Conservation (phyloP, 2,888 invertebrate genomes). For the Callyntrura guangdongensis region DNA sequence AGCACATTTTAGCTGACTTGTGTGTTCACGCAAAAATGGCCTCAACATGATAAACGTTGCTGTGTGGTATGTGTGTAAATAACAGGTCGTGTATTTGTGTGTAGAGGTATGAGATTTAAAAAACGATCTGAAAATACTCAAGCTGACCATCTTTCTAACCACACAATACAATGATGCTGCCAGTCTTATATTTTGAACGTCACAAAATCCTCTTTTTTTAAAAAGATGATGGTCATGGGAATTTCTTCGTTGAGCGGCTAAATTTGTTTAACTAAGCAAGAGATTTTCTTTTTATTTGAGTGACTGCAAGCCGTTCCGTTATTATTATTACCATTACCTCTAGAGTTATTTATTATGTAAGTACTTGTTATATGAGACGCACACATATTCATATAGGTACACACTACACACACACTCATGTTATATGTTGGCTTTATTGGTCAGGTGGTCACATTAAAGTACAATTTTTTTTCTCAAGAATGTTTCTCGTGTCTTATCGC, state of each 20-base stretch:
- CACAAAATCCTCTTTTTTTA: background rate
- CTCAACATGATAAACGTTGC: background rate
- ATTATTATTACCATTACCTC: constrained; percentile 51
- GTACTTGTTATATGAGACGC: background rate
- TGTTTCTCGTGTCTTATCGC: background rate
- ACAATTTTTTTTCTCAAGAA: constrained; percentile 41
- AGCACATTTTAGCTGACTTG: too few relatives aligned
- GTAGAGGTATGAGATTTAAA: background rate
- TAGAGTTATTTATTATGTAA: constrained; percentile 33
- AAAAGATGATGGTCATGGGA: constrained; percentile 31
- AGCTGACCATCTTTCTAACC: background rate
- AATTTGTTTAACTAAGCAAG: constrained; percentile 47
- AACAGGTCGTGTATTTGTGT: background rate
- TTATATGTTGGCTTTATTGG: constrained; percentile 2
- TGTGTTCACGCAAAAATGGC: background rate
- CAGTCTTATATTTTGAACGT: background rate
- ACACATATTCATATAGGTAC: too few relatives aligned
- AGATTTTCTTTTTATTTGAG: constrained; percentile 24
- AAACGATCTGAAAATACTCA: background rate
- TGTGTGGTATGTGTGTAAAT: background rate
- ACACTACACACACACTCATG: constrained; percentile 19
- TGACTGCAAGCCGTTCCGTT: constrained; percentile 34
- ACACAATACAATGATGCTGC: background rate
- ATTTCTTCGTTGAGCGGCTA: background rate
- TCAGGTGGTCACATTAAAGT: constrained; percentile 55